A percentile compares a stretch with the other conserved stretches of the same genome.
phyloP scores from a whole-genome alignment of 2,113 vertebrate genomes.

The Trogon melanurus region DNA sequence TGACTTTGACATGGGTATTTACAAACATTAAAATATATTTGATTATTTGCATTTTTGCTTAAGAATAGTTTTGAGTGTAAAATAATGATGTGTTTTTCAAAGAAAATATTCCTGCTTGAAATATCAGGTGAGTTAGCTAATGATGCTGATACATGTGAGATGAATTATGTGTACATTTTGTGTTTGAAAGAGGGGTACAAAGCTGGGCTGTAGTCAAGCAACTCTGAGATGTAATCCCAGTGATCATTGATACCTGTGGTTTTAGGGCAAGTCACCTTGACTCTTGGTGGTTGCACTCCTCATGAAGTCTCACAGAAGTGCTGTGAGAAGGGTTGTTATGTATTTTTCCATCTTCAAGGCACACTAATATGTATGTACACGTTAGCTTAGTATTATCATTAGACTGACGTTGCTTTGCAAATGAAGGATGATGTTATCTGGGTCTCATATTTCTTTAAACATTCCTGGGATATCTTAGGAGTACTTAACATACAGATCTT shows the following conservation, averaged over 20 bases:
- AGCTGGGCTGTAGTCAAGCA: background rate
- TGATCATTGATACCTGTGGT: background rate
- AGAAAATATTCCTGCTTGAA: background rate
- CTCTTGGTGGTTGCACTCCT: background rate
- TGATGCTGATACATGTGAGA: background rate
- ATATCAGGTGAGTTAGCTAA: background rate
- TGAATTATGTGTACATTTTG: background rate
- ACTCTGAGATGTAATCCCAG: background rate
- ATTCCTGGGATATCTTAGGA: background rate
- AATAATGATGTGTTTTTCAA: background rate
- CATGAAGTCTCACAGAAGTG: background rate
- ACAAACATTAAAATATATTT: background rate
- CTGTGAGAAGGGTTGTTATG: background rate
- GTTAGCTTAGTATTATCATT: background rate
- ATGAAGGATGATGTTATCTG: background rate
- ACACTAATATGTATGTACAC: background rate
- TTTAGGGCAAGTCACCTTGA: background rate
- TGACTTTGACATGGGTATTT: background rate
- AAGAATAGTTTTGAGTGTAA: background rate
- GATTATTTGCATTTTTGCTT: background rate
- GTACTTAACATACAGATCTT: background rate
- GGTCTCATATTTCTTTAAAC: background rate
- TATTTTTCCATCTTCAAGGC: background rate
- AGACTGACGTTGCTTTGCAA: conserved; percentile 7
- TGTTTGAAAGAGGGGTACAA: background rate